These are phyloP conservation scores for Symphodus melops DNA, from an alignment of 2,113 vertebrate genomes.

Conservation along the genomic window DNA sequence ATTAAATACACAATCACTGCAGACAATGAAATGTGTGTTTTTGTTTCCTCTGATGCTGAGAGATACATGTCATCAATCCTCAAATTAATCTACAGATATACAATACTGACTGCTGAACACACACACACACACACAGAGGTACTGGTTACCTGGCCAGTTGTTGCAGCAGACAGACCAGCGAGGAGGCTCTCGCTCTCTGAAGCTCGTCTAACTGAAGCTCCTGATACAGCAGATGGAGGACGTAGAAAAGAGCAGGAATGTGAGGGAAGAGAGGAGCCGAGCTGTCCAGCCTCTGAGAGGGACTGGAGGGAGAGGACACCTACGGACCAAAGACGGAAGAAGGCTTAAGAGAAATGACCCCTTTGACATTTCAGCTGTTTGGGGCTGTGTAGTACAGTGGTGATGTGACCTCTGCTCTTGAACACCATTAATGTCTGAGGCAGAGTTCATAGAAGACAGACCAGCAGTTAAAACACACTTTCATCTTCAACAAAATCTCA, in stretches of 20 bases:
- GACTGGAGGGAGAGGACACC: constrained; percentile 67
- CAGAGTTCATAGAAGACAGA: no score
- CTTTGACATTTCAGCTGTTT: no score
- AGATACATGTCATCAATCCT: background rate
- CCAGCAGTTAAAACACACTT: no score
- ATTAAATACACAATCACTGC: constrained; percentile 27
- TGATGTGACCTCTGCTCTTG: no score
- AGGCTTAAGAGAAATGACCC: background rate
- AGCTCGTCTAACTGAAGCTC: constrained; percentile 94
- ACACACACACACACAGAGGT: background rate
- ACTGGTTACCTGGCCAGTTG: constrained; percentile 91
- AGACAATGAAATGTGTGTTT: constrained; percentile 33
- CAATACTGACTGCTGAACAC: background rate
- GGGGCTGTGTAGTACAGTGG: no score
- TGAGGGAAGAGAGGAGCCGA: constrained; percentile 92
- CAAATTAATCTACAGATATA: background rate
- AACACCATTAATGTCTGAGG: no score
- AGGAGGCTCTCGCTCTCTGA: constrained; percentile 89
- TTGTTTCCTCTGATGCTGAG: constrained; percentile 3
- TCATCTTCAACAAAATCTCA: no score
- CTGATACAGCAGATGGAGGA: constrained; percentile 95
- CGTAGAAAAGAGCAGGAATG: constrained; percentile 93
- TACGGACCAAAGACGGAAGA: background rate
- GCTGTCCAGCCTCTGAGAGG: constrained; percentile 86
- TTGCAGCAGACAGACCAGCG: constrained; percentile 91